Evolutionary conservation across 1,140 invertebrate genomes (phyloP).

Genomic region (Drosophila rhopaloa): DNA sequence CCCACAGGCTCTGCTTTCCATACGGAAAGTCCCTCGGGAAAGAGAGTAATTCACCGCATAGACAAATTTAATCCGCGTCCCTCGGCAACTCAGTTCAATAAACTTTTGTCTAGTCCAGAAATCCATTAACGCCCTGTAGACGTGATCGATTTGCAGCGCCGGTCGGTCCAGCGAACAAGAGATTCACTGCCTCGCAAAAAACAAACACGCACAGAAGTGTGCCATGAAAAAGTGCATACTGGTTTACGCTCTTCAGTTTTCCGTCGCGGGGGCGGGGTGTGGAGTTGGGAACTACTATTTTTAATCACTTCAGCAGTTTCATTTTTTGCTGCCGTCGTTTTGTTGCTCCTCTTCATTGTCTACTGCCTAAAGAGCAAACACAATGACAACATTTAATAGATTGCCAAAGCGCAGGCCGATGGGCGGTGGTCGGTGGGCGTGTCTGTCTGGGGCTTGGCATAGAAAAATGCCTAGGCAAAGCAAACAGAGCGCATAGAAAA

Average conservation of each 20-base stretch:
- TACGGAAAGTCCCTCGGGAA: background rate
- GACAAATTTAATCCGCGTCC: slow-evolving; percentile 57
- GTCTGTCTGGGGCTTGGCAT: slow-evolving; percentile 37
- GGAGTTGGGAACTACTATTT: slow-evolving; percentile 54
- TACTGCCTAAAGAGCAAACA: slow-evolving; percentile 60
- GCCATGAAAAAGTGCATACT: slow-evolving; percentile 46
- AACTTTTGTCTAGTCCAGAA: slow-evolving; percentile 76
- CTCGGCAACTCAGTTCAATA: slow-evolving; percentile 60
- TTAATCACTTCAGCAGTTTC: slow-evolving; percentile 80
- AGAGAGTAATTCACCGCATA: slow-evolving; percentile 8
- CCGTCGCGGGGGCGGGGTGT: too few relatives aligned
- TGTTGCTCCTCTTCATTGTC: slow-evolving; percentile 56
- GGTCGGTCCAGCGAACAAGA: slow-evolving; percentile 8
- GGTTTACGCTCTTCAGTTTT: slow-evolving; percentile 6
- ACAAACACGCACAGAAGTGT: slow-evolving; percentile 49
- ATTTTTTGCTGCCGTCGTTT: slow-evolving; percentile 28
- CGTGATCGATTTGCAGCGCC: slow-evolving; percentile 60
- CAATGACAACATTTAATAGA: slow-evolving; percentile 82
- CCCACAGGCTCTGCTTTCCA: background rate
- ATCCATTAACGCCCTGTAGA: slow-evolving; percentile 72
- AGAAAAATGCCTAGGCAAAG: slow-evolving; percentile 62
- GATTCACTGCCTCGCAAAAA: slow-evolving; percentile 28
- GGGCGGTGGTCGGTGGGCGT: slow-evolving; percentile 4
- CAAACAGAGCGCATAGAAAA: slow-evolving; percentile 36
- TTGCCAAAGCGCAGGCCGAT: slow-evolving; percentile 44